Percentiles rank a stretch among this genome's conserved stretches.
These are phyloP conservation scores for Melitaea athalia DNA, from an alignment of 2,888 invertebrate species.

Conservation along the genomic window DNA sequence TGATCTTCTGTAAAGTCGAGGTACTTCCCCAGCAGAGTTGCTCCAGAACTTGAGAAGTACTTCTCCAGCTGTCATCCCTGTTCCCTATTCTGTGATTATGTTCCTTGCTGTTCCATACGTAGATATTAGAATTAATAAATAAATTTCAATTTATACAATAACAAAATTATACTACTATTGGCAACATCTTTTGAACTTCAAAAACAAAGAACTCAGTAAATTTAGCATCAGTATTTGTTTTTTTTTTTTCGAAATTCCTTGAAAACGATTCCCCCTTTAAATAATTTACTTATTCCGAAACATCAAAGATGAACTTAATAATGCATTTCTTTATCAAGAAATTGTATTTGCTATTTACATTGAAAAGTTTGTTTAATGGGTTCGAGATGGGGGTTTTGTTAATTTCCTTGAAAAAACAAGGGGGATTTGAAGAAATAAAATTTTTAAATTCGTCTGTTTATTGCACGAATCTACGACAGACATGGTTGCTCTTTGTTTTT, in stretches of 20 bases:
- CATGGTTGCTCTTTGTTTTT: neutral
- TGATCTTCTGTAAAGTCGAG: too few relatives aligned
- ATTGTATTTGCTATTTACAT: conserved; percentile 51
- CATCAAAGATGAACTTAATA: conserved; percentile 62
- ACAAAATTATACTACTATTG: too few relatives aligned
- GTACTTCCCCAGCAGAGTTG: too few relatives aligned
- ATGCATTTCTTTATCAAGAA: conserved; percentile 67
- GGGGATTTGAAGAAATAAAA: conserved; percentile 46
- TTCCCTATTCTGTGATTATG: too few relatives aligned
- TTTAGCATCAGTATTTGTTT: neutral
- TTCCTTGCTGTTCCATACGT: too few relatives aligned
- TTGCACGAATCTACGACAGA: neutral
- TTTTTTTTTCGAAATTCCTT: neutral
- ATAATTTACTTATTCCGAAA: conserved; percentile 51
- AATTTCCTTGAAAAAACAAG: conserved; percentile 75
- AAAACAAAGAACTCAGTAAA: neutral
- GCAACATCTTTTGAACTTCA: neutral
- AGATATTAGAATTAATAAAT: too few relatives aligned
- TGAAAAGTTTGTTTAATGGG: conserved; percentile 59
- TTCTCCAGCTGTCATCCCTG: too few relatives aligned
- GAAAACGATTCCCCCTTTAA: neutral
- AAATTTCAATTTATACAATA: too few relatives aligned
- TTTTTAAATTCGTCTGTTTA: conserved; percentile 16
- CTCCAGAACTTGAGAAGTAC: too few relatives aligned
- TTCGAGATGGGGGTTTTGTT: conserved; percentile 52